Evolutionary conservation across 2,797 vertebrate genomes (phyloP).

Genomic region (Octomys mimax): DNA sequence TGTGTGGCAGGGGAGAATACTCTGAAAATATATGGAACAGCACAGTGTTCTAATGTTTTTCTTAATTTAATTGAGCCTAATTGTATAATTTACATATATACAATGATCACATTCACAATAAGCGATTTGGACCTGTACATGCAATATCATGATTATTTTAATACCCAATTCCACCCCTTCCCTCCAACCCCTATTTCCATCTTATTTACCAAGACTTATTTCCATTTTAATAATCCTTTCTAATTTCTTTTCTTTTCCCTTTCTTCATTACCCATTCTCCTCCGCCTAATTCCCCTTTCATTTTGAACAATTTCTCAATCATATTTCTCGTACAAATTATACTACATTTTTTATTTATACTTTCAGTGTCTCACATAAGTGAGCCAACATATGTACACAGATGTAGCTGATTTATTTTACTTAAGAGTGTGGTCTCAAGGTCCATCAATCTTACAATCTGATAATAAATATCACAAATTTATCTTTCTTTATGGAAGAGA

Average conservation of each 20-base stretch:
- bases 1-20: no score
- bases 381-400: no score
- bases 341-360: no score
- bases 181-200: not conserved
- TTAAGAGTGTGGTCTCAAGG: no score
- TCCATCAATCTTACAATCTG: no score
- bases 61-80: not conserved
- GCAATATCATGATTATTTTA: not conserved
- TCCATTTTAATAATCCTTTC: not conserved
- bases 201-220: not conserved
- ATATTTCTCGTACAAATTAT: not conserved
- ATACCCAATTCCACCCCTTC: not conserved
- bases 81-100: not conserved
- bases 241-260: not conserved
- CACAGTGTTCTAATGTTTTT: no score
- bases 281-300: not conserved
- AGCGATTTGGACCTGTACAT: not conserved
- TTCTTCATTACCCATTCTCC: not conserved
- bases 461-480: no score
- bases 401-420: no score
- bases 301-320: not conserved
- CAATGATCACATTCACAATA: not conserved
- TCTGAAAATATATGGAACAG: no score
- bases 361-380: not conserved
- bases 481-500: no score